Evolutionary conservation across 2,888 invertebrate genomes (phyloP), one percentile per base, ranked within the genome.

Genomic region (Epirrhoe tristata): DNA sequence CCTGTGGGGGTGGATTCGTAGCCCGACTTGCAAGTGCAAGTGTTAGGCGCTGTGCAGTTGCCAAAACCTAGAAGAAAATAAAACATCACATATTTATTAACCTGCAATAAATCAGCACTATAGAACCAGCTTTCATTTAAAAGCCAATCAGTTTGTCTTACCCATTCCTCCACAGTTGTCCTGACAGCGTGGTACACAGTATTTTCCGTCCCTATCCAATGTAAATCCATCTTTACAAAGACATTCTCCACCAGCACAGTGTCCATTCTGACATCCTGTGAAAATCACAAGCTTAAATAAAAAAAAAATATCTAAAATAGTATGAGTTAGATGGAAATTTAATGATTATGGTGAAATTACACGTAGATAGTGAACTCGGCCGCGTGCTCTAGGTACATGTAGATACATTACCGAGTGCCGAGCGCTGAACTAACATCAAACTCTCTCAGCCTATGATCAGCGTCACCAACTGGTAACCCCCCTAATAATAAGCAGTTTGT

Each of bases 251-350:
- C 94, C 88, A 70, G 94, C 89, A 71, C 96, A 96, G 1, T 93
- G 90, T 0, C 96, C 96, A 70, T 96, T 95, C 69, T 95, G 93
- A 74, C 96, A 96, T 0, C 95, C 95, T 7, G 50, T n/a, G 14
- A 31, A 46, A 32, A 31, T 14, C 6, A 14, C 0, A 36, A 3
- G 6, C 36, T 3, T 8, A 6, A 3, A 5, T 36, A 1, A 10
- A 36, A 10, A 10, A 24, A 24, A 3, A 2, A 24, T 24, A 24
- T 24, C 24, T 24, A n/a, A n/a, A n/a, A 24, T 24, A 1, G 24
- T 24, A 24, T 24, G 24, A 24, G 24, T 24, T 3, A 24, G 24
- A 2, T 24, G 24, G 24, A 1, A 24, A 24, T 24, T 24, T 24
- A 1, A 24, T 24, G n/a, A n/a, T n/a, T n/a, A n/a, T n/a, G n/a